Base-by-base conservation (phyloP, 2,888 invertebrate genomes). In the Limenitis camilla region DNA sequence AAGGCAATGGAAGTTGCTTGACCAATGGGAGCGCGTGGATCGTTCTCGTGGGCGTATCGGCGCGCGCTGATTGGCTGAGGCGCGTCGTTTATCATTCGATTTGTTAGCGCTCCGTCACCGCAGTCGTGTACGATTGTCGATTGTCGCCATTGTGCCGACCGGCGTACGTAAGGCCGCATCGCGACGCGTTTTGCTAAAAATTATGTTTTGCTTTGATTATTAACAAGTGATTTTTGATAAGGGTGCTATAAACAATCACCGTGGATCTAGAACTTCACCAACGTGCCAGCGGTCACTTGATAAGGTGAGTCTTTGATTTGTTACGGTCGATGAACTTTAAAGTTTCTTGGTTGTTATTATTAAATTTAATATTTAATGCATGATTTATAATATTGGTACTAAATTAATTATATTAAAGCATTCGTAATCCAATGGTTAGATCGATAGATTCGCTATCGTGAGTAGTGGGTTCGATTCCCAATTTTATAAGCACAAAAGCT, bases 231-330 rank as follows among this genome's bases (percentile, higher is more conserved):
- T 66, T 60, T 67, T 66, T 65, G 52, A 58, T 50, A 60, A 57
- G 65, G 67, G 70, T 63, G 71, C 52, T 60, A 62, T 44, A 90
- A 90, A 82, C 88, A 88, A 70, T 74, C 90, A 91, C 82, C 87
- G 90, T 92, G 92, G 92, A 93, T 89, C 92, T 92, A 88, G 92
- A 93, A 67, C 89, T 92, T 76, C 92, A 92, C 71, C 92, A 92
- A 88, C 91, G 92, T 88, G 91, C 92, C 88, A 89, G 89, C 88
- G 92, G 92, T 86, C 92, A 92, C 90, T 92, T 92, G 73, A 91
- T 92, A 89, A 92, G 92, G 93, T 86, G 78, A 71, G 55, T n/a
- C n/a, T n/a, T n/a, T 36, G 32, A 19, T 52, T 52, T 32, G 31
- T 40, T 19, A 27, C 38, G 36, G 48, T 75, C 72, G 66, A 65